Base-by-base conservation (phyloP, 1,140 invertebrate species). In the Cherax destructor region DNA sequence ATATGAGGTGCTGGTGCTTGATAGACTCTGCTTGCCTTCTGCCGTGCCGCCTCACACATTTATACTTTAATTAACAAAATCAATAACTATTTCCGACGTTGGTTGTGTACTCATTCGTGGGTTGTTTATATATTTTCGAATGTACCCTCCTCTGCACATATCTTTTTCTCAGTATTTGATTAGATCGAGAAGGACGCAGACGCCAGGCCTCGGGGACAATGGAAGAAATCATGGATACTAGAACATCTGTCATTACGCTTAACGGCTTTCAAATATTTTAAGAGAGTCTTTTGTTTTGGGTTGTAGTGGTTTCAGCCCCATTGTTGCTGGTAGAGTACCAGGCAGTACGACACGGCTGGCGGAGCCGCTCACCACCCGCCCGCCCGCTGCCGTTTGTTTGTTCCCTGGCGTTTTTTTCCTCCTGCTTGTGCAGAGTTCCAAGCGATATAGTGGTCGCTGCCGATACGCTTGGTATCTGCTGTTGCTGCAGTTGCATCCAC, bases 261-360 rank as follows among this genome's bases (percentile, higher is more conserved):
- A 79, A 79, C 77, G 77, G 77, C 21, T 79, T 50, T 79, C 77
- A 79, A 56, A 79, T 79, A 79, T 79, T 79, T 79, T 79, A 78
- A 79, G 77, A 21, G 18, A 21, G 16, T 49, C 77, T 79, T 78
- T 56, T 79, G 47, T 79, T 79, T 79, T 79, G 47, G 6, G 47
- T 18, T 79, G 77, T 21, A 56, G 47, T 79, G 50, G 77, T 79
- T 50, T 79, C 16, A 4, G 13, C 3, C 77, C 50, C 77, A 50
- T 56, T 56, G 50, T 79, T 79, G 47, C 30, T 50, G 7, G 76
- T 10, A 13, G 30, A 24, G 21, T 18, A 41, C 77, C 77, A 13
- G 77, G 10, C 72, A 59, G 30, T n/a, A 4, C 11, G n/a, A 0
- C 21, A 21, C 65, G 21, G 65, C n/a, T 74, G 69, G n/a, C n/a